These are phyloP conservation scores for Prionace glauca DNA, from an alignment of 2,797 vertebrate genomes.

Conservation along the genomic window DNA sequence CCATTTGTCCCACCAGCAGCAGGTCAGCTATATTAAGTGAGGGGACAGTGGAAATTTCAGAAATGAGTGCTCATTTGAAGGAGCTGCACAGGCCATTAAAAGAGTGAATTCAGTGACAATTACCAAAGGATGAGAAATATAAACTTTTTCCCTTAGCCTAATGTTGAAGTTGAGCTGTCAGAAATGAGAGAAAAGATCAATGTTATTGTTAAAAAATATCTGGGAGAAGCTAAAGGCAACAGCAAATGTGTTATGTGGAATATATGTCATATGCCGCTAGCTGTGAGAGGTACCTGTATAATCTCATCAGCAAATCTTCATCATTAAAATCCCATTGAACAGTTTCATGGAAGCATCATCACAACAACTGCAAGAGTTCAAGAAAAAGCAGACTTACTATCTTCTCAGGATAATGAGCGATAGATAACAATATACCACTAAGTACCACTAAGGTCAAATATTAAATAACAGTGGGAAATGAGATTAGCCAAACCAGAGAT, in stretches of 20 bases:
- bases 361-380: neutral
- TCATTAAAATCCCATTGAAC: neutral
- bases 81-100: neutral
- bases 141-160: neutral
- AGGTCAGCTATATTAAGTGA: neutral
- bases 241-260: neutral
- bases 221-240: neutral
- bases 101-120: neutral
- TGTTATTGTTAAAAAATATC: neutral
- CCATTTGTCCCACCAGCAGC: neutral
- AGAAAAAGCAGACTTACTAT: neutral
- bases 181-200: neutral
- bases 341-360: neutral
- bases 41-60: neutral
- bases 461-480: neutral
- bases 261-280: neutral
- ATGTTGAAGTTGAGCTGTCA: neutral
- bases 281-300: neutral
- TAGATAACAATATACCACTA: neutral
- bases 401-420: neutral
- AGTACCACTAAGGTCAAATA: neutral
- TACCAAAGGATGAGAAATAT: neutral
- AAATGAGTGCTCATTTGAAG: neutral
- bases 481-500: neutral
- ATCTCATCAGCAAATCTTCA: neutral